Evolutionary conservation across 2,888 invertebrate genomes (phyloP).

Genomic region (Callinectes sapidus): DNA sequence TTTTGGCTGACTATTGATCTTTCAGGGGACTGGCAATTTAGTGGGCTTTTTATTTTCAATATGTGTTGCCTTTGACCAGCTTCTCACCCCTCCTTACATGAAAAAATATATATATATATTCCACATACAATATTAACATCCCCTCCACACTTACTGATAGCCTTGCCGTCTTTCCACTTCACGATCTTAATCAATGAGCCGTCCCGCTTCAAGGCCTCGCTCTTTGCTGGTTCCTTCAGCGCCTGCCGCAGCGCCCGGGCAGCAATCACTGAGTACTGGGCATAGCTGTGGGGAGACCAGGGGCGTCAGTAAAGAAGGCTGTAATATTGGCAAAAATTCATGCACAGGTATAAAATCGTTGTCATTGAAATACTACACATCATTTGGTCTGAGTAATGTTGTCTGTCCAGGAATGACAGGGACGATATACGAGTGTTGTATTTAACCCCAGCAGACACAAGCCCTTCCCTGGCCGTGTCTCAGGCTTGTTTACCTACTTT

Average conservation of each 20-base stretch:
- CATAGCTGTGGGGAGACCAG: constrained; percentile 83
- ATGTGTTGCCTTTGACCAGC: too few relatives aligned
- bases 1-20: too few relatives aligned
- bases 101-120: background rate
- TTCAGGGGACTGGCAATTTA: too few relatives aligned
- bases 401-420: background rate
- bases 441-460: background rate
- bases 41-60: too few relatives aligned
- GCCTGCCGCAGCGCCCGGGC: constrained; percentile 88
- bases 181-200: constrained; percentile 87
- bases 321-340: background rate
- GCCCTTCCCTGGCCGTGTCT: background rate
- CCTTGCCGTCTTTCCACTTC: constrained; percentile 92
- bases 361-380: too few relatives aligned
- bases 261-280: constrained; percentile 96
- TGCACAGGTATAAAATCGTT: background rate
- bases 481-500: background rate
- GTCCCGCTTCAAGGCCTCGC: constrained; percentile 86
- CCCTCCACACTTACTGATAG: constrained; percentile 81
- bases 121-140: background rate
- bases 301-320: background rate
- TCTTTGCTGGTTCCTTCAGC: constrained; percentile 85
- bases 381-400: too few relatives aligned
- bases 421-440: background rate
- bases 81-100: too few relatives aligned